phyloP scores from a whole-genome alignment of 1,140 invertebrate species.

The Manduca sexta region DNA sequence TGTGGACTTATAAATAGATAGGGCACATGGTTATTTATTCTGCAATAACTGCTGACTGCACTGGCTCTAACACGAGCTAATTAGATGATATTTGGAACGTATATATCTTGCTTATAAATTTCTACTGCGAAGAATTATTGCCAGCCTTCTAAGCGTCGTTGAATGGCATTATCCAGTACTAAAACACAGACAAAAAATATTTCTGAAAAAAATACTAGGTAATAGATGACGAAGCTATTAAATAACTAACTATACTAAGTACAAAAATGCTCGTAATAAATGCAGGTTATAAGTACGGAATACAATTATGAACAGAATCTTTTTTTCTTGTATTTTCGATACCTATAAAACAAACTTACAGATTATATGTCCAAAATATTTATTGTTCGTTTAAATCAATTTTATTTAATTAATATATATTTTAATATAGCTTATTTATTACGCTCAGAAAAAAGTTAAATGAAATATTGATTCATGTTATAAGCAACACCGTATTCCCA shows the following conservation, averaged over 20 bases:
- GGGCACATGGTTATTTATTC: too few relatives aligned
- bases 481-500: too few relatives aligned
- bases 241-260: conserved; percentile 10
- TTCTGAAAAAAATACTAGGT: neutral
- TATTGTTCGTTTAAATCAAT: too few relatives aligned
- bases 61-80: conserved; percentile 1
- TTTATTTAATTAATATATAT: too few relatives aligned
- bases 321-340: neutral
- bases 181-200: neutral
- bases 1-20: too few relatives aligned
- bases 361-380: neutral
- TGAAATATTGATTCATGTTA: too few relatives aligned
- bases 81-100: conserved; percentile 8
- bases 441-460: too few relatives aligned
- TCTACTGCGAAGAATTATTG: conserved; percentile 1
- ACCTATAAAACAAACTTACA: neutral
- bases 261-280: conserved; percentile 22
- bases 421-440: too few relatives aligned
- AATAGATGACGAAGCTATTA: neutral
- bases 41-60: too few relatives aligned
- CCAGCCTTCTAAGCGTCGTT: conserved; percentile 21
- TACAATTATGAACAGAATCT: neutral
- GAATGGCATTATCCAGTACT: neutral
- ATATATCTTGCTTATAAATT: conserved; percentile 1
- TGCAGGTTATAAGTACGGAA: conserved; percentile 15